Percentiles rank a stretch among this genome's conserved stretches.
These are phyloP conservation scores for Pseudococcus viburni DNA, from an alignment of 2,888 invertebrate genomes.

Conservation along the genomic window DNA sequence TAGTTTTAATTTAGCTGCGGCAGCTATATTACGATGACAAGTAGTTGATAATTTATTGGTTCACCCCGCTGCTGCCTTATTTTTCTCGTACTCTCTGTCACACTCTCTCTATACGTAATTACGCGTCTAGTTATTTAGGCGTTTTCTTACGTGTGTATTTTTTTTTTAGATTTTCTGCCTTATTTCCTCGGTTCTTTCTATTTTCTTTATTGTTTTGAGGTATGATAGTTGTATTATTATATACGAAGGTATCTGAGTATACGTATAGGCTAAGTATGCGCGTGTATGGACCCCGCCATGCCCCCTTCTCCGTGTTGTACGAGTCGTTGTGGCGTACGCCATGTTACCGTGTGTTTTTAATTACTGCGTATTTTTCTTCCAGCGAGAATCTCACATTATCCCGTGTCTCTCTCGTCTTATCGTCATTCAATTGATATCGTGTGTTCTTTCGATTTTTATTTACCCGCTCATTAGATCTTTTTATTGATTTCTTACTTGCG, in stretches of 20 bases:
- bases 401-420: neutral
- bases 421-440: conserved; percentile 10
- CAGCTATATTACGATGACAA: neutral
- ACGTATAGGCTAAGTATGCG: neutral
- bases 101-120: neutral
- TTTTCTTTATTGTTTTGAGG: neutral
- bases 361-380: neutral
- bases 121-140: neutral
- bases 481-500: neutral
- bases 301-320: neutral
- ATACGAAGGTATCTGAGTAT: neutral
- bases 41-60: neutral
- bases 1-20: neutral
- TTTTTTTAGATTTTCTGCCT: neutral
- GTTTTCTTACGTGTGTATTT: neutral
- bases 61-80: neutral
- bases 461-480: neutral
- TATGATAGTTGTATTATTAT: neutral
- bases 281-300: neutral
- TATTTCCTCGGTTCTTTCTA: neutral
- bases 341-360: conserved; percentile 43
- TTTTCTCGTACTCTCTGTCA: neutral
- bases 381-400: neutral
- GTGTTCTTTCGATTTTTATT: conserved; percentile 4
- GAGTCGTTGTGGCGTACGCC: neutral